Base-by-base conservation (phyloP, 2,888 invertebrate genomes). In the Scaeva pyrastri region DNA sequence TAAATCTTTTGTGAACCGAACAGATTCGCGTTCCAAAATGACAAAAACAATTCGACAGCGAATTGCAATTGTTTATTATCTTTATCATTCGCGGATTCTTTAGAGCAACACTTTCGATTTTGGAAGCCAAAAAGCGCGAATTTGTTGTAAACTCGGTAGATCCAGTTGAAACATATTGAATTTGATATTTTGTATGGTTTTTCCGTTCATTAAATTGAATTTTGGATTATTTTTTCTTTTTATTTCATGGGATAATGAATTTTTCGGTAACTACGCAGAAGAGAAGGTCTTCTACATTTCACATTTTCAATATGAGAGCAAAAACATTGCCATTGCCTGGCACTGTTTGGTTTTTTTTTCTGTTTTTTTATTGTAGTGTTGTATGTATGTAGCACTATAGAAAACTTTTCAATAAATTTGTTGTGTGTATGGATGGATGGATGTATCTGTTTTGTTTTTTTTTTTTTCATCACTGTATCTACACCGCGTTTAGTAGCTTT, bases 221-320 rank as follows among this genome's bases (percentile, higher is more conserved):
- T 81, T 77, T 26, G 43, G 5, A 43, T 52, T 31, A 48, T 45
- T 31, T 58, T 52, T 74, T 66, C 58, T 60, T 55, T 55, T 55
- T 60, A 16, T 52, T 72, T 50, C 73, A 85, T 75, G 72, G 73
- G 80, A 85, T 73, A 77, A 80, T 85, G 85, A 85, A 80, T 85
- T 85, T 85, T 86, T 86, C 80, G 86, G 81, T 82, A 86, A 86
- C 86, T 86, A 86, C 86, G 86, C 86, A 81, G 86, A 81, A 85
- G 85, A 85, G 80, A 80, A 86, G 86, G 86, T 78, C 86, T 86
- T 81, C 86, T 71, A 82, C 82, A 86, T 82, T 86, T 86, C 82
- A 81, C 81, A 86, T 81, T 86, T 86, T 86, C 77, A 82, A 50
- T 86, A 62, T 81, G 82, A 86, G 86, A 86, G 81, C 86, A 86